Evolutionary conservation across 2,888 invertebrate genomes (phyloP), one percentile per base, ranked within the genome.

Genomic region (Leucania comma): DNA sequence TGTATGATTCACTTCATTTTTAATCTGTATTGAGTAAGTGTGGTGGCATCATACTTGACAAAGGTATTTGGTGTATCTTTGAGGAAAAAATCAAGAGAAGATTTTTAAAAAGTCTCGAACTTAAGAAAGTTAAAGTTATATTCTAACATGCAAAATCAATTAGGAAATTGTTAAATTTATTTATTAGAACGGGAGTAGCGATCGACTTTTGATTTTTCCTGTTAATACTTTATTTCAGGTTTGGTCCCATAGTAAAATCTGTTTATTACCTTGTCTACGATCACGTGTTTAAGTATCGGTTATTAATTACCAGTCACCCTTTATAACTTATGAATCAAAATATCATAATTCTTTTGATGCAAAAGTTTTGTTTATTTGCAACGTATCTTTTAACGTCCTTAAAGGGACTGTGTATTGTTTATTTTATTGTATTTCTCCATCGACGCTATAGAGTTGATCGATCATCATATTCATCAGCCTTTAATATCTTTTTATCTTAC

Each of bases 1-100:
- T 57, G 17, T 12, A 24, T 82, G 51, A 79, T 62, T 79, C 60
- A 72, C 9, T 66, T 50, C 42, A 50, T 62, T 73, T 48, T 74
- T 74, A 68, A 84, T 71, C 56, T 26, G 51, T 26, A 61, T 84
- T 80, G 65, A 2, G 60, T 64, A 76, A 81, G 42, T 29, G 35
- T 29, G 32, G 32, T 72, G 80, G 38, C 46, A 42, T 24, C 42
- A 65, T 32, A 2, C 17, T n/a, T 61, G 24, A 2, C 24, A 20
- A 26, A 70, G 12, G 0, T n/a, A 38, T 42, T 42, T 42, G 17
- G 42, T 5, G 42, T 17, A 42, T 42, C 2, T 17, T 14, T 14
- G 6, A 12, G n/a, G 66, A 2, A 70, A 70, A 0, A 38, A 22
- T 53, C 22, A 35, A 26, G 35, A 51, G 2, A n/a, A 22, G 24